A percentile compares a stretch with the other conserved stretches of the same genome.
These are phyloP conservation scores for Paedocypris micromegethes DNA, from an alignment of 2,797 vertebrate species.

Conservation along the genomic window DNA sequence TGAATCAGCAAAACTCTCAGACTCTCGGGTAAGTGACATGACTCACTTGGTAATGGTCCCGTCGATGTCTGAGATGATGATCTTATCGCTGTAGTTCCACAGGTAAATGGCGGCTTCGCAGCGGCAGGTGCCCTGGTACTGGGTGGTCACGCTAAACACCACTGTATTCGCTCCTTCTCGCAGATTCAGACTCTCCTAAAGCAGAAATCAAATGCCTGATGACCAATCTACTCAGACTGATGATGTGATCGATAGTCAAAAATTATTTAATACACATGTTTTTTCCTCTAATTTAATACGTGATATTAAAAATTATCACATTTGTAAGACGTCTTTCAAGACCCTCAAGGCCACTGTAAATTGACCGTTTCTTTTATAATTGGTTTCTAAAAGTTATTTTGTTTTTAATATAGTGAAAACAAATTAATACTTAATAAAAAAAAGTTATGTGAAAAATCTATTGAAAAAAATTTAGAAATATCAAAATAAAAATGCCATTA, in stretches of 20 bases:
- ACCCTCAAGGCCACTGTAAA: too few species aligned
- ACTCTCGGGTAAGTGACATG: background rate
- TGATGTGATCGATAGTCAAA: too few species aligned
- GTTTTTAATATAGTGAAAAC: too few species aligned
- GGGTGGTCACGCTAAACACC: conserved; percentile 91
- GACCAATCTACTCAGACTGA: background rate
- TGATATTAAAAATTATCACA: too few species aligned
- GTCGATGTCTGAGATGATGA: conserved; percentile 94
- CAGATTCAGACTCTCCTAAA: conserved; percentile 79
- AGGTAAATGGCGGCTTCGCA: conserved; percentile 91
- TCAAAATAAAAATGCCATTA: background rate
- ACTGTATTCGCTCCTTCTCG: conserved; percentile 85
- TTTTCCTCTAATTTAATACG: too few species aligned
- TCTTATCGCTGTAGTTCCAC: conserved; percentile 89
- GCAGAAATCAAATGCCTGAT: background rate
- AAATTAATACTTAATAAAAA: background rate
- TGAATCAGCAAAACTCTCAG: background rate
- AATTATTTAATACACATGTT: too few species aligned
- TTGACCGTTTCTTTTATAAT: too few species aligned
- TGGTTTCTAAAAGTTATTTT: too few species aligned
- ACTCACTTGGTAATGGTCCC: conserved; percentile 95
- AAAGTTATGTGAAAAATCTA: background rate
- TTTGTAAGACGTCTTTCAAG: too few species aligned
- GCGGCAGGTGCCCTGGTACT: conserved; percentile 92
- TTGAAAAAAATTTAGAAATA: background rate